These are phyloP conservation scores for Parnassius mnemosyne DNA, from an alignment of 2,888 invertebrate species.

Conservation along the genomic window DNA sequence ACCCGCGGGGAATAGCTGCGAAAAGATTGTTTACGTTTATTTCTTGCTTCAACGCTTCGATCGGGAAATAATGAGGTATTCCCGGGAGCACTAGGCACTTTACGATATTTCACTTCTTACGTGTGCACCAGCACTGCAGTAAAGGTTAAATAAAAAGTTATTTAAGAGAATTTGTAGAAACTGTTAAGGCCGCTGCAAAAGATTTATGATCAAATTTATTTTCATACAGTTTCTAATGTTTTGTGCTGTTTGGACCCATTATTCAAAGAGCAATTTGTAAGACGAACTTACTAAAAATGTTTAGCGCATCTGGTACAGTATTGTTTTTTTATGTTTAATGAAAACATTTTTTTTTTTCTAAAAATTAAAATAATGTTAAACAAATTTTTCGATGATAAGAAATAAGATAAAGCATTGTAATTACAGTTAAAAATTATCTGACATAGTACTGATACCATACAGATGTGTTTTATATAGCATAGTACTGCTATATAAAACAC, in stretches of 20 bases:
- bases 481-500: too few relatives aligned
- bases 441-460: too few relatives aligned
- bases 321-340: too few relatives aligned
- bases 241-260: conserved; percentile 11
- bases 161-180: conserved; percentile 22
- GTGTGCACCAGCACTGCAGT: conserved; percentile 30
- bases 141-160: conserved; percentile 38
- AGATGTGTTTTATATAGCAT: too few relatives aligned
- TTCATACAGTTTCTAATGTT: conserved; percentile 20
- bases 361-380: too few relatives aligned
- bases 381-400: too few relatives aligned
- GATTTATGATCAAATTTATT: conserved; percentile 22
- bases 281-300: conserved; percentile 14
- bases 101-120: conserved; percentile 30
- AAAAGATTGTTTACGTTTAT: conserved; percentile 40
- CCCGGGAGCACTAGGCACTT: conserved; percentile 37
- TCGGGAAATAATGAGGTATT: conserved; percentile 44
- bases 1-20: conserved; percentile 19
- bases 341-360: too few relatives aligned
- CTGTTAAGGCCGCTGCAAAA: conserved; percentile 10
- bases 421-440: too few relatives aligned
- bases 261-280: conserved; percentile 17
- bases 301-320: background rate
- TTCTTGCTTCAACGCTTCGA: conserved; percentile 46
- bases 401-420: too few relatives aligned